Percentiles rank a stretch among this genome's conserved stretches.
Conservation (phyloP, 2,888 invertebrate genomes). For the Eupelmus urozonus region DNA sequence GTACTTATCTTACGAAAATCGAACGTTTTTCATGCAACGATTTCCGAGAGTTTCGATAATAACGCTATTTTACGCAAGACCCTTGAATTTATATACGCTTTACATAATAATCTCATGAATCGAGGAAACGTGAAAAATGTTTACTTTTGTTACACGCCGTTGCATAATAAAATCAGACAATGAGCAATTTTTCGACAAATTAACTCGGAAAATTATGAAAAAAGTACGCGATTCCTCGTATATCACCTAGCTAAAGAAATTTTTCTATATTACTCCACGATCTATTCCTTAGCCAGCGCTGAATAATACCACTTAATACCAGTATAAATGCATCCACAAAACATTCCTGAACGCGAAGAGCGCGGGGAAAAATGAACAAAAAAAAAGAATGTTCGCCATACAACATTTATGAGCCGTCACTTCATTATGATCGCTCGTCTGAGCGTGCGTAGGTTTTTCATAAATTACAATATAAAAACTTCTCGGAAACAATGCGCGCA, state of each 20-base stretch:
- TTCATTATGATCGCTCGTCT: neutral
- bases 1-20: no score
- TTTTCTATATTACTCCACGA: neutral
- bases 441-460: slow-evolving; percentile 11
- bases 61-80: slow-evolving; percentile 23
- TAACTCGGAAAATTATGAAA: slow-evolving; percentile 24
- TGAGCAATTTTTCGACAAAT: slow-evolving; percentile 32
- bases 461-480: slow-evolving; percentile 22
- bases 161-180: slow-evolving; percentile 24
- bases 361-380: slow-evolving; percentile 3
- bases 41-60: neutral
- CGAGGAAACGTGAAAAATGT: neutral
- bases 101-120: slow-evolving; percentile 1
- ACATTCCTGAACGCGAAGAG: slow-evolving; percentile 9
- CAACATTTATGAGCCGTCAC: slow-evolving; percentile 8
- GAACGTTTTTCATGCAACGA: neutral
- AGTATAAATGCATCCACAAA: slow-evolving; percentile 16
- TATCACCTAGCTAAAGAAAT: neutral
- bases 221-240: neutral
- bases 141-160: neutral
- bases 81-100: slow-evolving; percentile 9
- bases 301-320: neutral
- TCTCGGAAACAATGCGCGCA: neutral
- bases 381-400: neutral
- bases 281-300: neutral